Conservation (phyloP, 2,113 vertebrate species). For the Psettodes erumei region DNA sequence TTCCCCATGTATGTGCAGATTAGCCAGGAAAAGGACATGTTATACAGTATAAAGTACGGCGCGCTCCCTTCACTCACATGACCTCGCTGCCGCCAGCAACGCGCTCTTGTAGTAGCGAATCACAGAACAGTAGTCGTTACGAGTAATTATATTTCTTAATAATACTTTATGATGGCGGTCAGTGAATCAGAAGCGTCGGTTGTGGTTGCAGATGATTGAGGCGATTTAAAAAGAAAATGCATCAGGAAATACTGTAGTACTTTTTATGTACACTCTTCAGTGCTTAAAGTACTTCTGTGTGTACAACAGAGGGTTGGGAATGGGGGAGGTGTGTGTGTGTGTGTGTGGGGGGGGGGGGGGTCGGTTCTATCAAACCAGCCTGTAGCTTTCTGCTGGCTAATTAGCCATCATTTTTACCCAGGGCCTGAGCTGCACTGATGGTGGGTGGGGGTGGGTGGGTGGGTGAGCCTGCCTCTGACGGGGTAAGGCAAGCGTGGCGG, state of each 20-base stretch:
- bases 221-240: too few species aligned
- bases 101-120: slow-evolving; percentile 23
- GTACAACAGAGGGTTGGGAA: slow-evolving; percentile 10
- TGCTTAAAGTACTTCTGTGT: slow-evolving; percentile 28
- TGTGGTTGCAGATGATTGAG: not conserved
- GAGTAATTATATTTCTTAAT: slow-evolving; percentile 14
- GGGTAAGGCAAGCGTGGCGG: slow-evolving; percentile 75
- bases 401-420: slow-evolving; percentile 67
- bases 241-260: not conserved
- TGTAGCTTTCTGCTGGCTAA: slow-evolving; percentile 70
- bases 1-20: slow-evolving; percentile 88
- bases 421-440: slow-evolving; percentile 67
- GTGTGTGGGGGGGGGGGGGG: slow-evolving; percentile 12
- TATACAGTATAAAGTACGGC: slow-evolving; percentile 73
- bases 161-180: not conserved
- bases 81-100: not conserved
- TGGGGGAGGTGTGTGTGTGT: too few species aligned
- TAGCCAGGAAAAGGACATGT: slow-evolving; percentile 88
- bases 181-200: too few species aligned
- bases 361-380: slow-evolving; percentile 36
- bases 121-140: slow-evolving; percentile 15
- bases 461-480: slow-evolving; percentile 72
- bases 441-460: too few species aligned
- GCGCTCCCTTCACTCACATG: slow-evolving; percentile 17
- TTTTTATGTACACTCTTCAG: not conserved